Conservation (phyloP, 2,888 invertebrate species). For the Hypomecis punctinalis region DNA sequence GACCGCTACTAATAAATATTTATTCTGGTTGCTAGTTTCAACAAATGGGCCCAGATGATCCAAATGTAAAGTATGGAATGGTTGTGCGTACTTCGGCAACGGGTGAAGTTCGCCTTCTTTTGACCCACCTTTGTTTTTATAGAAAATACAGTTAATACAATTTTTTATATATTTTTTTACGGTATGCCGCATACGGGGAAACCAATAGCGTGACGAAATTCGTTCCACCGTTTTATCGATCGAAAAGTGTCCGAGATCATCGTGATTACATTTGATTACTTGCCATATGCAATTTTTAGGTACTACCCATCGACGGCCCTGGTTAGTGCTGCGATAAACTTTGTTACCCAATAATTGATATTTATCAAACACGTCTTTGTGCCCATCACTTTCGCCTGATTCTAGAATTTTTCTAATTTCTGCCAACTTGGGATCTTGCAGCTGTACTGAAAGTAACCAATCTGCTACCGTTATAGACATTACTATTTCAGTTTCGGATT, state of each 20-base stretch:
- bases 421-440: background rate
- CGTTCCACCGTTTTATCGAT: background rate
- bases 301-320: background rate
- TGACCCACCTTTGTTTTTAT: background rate
- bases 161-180: background rate
- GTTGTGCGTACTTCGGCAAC: background rate
- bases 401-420: background rate
- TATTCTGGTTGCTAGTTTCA: background rate
- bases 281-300: slow-evolving; percentile 2
- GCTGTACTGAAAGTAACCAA: background rate
- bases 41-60: background rate
- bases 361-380: background rate
- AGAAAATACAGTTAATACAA: background rate
- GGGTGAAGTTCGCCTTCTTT: background rate
- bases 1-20: background rate
- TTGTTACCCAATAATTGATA: background rate
- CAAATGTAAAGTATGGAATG: background rate
- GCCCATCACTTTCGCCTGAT: background rate
- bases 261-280: background rate
- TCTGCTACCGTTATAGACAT: background rate
- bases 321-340: background rate
- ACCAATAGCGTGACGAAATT: background rate
- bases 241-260: background rate
- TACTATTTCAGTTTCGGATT: background rate
- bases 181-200: background rate